Evolutionary conservation across 2,888 invertebrate genomes (phyloP).

Genomic region (Thelaira solivaga): DNA sequence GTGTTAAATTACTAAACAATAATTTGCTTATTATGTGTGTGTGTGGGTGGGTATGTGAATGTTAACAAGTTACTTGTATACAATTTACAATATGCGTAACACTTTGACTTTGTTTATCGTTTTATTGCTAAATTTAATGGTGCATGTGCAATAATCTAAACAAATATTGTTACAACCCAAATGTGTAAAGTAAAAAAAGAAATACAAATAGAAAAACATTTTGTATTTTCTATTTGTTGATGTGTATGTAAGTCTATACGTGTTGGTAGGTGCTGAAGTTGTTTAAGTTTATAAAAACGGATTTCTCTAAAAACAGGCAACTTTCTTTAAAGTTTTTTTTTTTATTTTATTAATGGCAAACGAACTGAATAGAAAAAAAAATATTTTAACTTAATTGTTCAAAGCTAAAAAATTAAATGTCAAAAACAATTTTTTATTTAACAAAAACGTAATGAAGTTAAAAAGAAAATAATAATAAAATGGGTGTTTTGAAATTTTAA

Average conservation of each 20-base stretch:
- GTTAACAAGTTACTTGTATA: not conserved
- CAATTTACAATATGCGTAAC: slow-evolving; percentile 40
- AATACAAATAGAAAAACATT: not conserved
- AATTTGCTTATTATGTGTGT: slow-evolving; percentile 45
- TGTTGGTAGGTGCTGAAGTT: too few relatives aligned
- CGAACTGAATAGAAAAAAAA: not conserved
- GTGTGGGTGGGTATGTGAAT: not conserved
- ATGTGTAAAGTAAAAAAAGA: slow-evolving; percentile 34
- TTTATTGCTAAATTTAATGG: slow-evolving; percentile 59
- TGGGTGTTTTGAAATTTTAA: too few relatives aligned
- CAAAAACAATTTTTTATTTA: not conserved
- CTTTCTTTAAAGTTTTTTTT: not conserved
- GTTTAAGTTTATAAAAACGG: too few relatives aligned
- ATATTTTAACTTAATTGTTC: not conserved
- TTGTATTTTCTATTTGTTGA: not conserved
- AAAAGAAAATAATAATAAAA: too few relatives aligned
- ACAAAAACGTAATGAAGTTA: too few relatives aligned
- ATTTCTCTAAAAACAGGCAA: not conserved
- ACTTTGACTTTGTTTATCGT: slow-evolving; percentile 50
- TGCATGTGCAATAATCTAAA: slow-evolving; percentile 56
- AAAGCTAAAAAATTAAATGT: not conserved
- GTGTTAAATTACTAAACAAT: slow-evolving; percentile 48
- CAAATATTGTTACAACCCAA: slow-evolving; percentile 45
- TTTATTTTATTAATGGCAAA: not conserved
- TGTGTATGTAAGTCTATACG: too few relatives aligned